Percentiles rank a stretch among this genome's conserved stretches.
phyloP scores from a whole-genome alignment of 2,888 invertebrate genomes.

The Xylocampa areola region DNA sequence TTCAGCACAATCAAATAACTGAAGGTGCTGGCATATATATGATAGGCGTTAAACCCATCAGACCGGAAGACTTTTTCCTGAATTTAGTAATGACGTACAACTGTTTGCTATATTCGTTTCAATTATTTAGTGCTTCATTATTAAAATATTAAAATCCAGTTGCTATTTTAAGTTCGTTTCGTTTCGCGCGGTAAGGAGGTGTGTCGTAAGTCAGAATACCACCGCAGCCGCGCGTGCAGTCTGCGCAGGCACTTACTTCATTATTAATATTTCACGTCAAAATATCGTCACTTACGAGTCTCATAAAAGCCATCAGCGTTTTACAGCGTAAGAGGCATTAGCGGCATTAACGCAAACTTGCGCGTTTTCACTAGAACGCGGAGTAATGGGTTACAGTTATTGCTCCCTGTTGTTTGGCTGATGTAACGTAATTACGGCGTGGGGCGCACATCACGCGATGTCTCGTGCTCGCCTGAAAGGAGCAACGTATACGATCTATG shows the following conservation, averaged over 20 bases:
- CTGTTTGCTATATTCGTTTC: too few relatives aligned
- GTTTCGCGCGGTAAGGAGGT: background rate
- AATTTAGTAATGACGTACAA: too few relatives aligned
- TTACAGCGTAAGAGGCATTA: conserved; percentile 59
- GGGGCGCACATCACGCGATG: conserved; percentile 71
- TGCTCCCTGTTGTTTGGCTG: conserved; percentile 71
- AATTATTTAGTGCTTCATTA: too few relatives aligned
- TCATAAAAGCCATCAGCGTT: conserved; percentile 52
- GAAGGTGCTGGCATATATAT: too few relatives aligned
- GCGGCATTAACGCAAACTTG: conserved; percentile 67
- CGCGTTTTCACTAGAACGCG: conserved; percentile 64
- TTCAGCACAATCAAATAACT: conserved; percentile 6
- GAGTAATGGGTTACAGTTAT: conserved; percentile 74
- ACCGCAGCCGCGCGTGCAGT: conserved; percentile 20
- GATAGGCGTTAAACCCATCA: too few relatives aligned
- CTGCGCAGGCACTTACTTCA: conserved; percentile 26
- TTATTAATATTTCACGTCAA: conserved; percentile 40
- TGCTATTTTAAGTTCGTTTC: background rate
- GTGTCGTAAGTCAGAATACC: conserved; percentile 5
- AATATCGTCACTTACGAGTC: conserved; percentile 44
- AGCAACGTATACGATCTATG: conserved; percentile 12
- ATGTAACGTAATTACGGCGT: conserved; percentile 73
- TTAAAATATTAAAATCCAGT: background rate
- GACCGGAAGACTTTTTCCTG: too few relatives aligned
- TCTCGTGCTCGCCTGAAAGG: conserved; percentile 61